Base-by-base conservation (phyloP, 1,140 invertebrate genomes). In the Dendroctonus valens region DNA sequence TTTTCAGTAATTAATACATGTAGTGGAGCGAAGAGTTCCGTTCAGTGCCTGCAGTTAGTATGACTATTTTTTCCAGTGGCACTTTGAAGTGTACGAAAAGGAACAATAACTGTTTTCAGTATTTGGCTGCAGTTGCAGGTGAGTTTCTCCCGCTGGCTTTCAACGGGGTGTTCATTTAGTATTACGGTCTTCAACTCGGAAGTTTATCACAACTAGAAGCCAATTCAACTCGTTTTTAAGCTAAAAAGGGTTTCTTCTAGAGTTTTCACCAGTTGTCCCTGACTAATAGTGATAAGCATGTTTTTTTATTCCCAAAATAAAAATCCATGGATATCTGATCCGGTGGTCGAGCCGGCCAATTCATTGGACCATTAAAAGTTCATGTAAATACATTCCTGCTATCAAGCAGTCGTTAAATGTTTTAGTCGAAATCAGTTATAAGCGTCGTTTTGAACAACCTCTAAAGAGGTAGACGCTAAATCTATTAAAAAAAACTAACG, bases 41-140 rank as follows among this genome's bases (percentile, higher is more conserved):
- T 52, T n/a, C 44, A 41, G 38, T 51, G 15, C n/a, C 11, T 41
- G 5, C 42, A 12, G 42, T 42, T 38, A 53, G 11, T 14, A 66
- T 66, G 64, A 59, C 41, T 11, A 54, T 67, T 46, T 46, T 39
- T 41, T 59, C 65, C 8, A 67, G 58, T 60, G 51, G 38, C 26
- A 60, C 38, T 7, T 50, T 59, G 8, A 67, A 46, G 40, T 40
- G 26, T 26, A 26, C 46, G 11, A 46, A 15, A 7, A 52, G 11
- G 9, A 40, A 44, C n/a, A 67, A 46, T 54, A 52, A 59, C 40
- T 39, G 59, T 11, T 50, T 59, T 41, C 65, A 67, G 44, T 67
- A 67, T 59, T 38, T 67, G 6, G 65, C 65, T 15, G 65, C 65
- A 40, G 37, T 67, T 15, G 60, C 65, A 49, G 65, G 65, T 67